Evolutionary conservation across 2,888 invertebrate species (phyloP).

Genomic region (Drosophila colorata): DNA sequence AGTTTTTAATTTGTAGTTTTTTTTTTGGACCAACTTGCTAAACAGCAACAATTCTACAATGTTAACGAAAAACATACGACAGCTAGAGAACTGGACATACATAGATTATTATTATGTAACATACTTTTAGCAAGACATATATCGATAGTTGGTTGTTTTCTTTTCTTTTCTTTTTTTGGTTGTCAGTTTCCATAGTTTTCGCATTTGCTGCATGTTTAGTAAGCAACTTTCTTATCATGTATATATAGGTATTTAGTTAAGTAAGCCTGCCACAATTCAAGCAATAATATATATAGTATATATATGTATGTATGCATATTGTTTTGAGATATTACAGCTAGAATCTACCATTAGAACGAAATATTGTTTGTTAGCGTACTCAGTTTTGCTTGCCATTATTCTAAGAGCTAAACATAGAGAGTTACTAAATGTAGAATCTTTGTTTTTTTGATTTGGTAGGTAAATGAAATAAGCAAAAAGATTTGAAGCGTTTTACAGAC

Average conservation of each 20-base stretch:
- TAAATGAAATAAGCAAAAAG: slow-evolving; percentile 49
- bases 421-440: slow-evolving; percentile 21
- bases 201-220: slow-evolving; percentile 52
- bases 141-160: slow-evolving; percentile 46
- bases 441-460: slow-evolving; percentile 8
- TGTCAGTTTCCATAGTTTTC: slow-evolving; percentile 36
- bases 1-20: slow-evolving; percentile 4
- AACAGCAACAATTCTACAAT: slow-evolving; percentile 62
- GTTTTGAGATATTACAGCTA: slow-evolving; percentile 65
- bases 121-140: slow-evolving; percentile 67
- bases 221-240: slow-evolving; percentile 64
- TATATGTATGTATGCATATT: slow-evolving; percentile 26
- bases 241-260: slow-evolving; percentile 26
- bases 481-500: slow-evolving; percentile 38
- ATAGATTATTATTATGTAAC: slow-evolving; percentile 40
- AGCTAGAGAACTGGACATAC: slow-evolving; percentile 59
- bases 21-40: slow-evolving; percentile 33
- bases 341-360: slow-evolving; percentile 60
- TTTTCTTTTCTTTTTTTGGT: slow-evolving; percentile 19
- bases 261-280: slow-evolving; percentile 64
- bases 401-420: slow-evolving; percentile 67
- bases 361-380: slow-evolving; percentile 62
- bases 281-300: slow-evolving; percentile 42
- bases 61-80: slow-evolving; percentile 67
- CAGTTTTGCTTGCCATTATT: slow-evolving; percentile 59